These are phyloP conservation scores for Penaeus japonicus DNA, from an alignment of 1,140 invertebrate genomes.

Conservation along the genomic window DNA sequence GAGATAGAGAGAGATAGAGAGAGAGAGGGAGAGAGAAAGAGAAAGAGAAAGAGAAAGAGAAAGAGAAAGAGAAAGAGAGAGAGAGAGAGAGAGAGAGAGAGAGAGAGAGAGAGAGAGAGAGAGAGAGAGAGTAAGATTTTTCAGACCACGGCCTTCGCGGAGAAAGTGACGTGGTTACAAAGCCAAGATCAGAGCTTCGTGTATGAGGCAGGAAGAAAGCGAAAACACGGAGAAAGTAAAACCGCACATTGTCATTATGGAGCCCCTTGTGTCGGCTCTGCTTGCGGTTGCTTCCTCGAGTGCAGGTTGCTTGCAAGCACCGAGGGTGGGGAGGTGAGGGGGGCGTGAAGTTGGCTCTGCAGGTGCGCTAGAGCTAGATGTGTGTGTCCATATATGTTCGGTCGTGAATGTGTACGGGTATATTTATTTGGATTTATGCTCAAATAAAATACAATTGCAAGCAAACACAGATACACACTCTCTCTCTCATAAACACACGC, in stretches of 20 bases:
- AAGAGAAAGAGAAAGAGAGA: not conserved
- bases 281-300: no score
- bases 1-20: no score
- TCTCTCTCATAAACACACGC: not conserved
- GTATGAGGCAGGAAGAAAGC: no score
- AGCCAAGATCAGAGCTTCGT: no score
- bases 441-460: not conserved
- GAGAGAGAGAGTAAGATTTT: not conserved
- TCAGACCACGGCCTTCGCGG: not conserved
- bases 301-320: no score
- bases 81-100: slow-evolving; percentile 9
- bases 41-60: not conserved
- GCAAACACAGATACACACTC: not conserved
- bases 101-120: slow-evolving; percentile 21
- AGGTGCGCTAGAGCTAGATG: not conserved
- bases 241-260: no score
- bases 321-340: not conserved
- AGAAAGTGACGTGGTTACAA: no score
- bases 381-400: slow-evolving; percentile 2
- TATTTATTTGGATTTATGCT: no score
- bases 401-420: not conserved
- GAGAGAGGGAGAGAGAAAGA: no score
- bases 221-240: no score
- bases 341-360: not conserved
- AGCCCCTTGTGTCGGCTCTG: no score